Conservation (phyloP, 2,797 vertebrate genomes). For the Enteromius afrohamiltoni region DNA sequence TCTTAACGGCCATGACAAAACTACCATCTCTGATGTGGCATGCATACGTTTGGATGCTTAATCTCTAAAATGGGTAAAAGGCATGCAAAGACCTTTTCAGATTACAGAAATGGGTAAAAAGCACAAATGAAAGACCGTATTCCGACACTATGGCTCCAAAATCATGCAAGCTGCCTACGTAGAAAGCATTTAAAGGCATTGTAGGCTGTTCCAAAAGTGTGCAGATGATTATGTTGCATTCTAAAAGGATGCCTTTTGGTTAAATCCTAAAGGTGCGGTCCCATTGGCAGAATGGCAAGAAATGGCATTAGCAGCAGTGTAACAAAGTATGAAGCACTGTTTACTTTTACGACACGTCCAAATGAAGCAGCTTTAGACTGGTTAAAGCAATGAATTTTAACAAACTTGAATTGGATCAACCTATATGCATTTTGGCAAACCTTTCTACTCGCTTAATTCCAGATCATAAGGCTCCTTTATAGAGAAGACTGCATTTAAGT, state of each 20-base stretch:
- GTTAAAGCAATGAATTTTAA: neutral
- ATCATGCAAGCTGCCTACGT: neutral
- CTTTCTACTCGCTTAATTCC: neutral
- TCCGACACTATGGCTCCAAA: neutral
- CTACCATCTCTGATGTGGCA: neutral
- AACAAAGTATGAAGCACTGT: neutral
- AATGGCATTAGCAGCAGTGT: neutral
- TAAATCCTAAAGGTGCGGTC: neutral
- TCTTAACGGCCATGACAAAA: slow-evolving; percentile 3
- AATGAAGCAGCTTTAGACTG: neutral
- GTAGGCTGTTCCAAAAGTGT: neutral
- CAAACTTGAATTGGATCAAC: neutral
- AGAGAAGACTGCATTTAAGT: neutral
- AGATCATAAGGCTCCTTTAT: neutral
- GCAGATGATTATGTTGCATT: neutral
- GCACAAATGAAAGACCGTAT: neutral
- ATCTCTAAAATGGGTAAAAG: neutral
- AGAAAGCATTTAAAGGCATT: neutral
- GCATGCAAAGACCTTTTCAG: neutral
- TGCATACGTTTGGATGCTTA: neutral
- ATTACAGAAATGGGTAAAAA: neutral
- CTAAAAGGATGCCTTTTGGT: neutral
- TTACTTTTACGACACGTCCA: neutral
- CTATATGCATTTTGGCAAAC: neutral
- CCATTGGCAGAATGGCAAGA: too few relatives aligned